Conservation (phyloP, 2,113 vertebrate species). For the Myotis yumanensis region DNA sequence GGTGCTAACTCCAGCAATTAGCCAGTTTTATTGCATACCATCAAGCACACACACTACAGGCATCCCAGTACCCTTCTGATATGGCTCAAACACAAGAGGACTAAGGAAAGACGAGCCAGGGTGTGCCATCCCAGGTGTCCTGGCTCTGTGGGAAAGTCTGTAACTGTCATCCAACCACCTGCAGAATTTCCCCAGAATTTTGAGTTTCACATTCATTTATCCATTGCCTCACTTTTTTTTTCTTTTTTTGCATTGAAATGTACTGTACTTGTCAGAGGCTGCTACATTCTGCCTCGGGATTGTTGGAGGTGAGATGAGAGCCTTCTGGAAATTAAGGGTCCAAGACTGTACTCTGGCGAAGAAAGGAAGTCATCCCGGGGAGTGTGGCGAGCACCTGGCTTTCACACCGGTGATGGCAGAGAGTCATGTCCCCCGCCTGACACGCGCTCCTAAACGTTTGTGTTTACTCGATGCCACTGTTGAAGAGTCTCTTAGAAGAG, state of each 20-base stretch:
- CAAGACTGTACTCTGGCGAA: not conserved
- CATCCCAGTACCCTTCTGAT: not conserved
- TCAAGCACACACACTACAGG: no score
- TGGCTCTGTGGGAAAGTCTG: not conserved
- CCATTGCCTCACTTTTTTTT: not conserved
- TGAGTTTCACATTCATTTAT: not conserved
- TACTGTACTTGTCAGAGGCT: not conserved
- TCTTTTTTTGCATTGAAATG: not conserved
- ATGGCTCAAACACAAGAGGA: not conserved
- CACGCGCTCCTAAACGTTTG: not conserved
- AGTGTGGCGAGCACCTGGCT: not conserved
- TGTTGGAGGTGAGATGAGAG: not conserved
- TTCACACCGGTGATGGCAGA: not conserved
- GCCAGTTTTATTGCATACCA: not conserved
- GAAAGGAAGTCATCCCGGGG: not conserved
- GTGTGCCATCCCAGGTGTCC: not conserved
- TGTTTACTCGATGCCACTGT: not conserved
- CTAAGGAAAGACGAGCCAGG: not conserved
- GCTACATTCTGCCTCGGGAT: not conserved
- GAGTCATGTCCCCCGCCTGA: not conserved
- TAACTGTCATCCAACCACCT: not conserved
- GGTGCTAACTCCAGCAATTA: not conserved
- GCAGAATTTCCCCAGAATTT: constrained; percentile 24
- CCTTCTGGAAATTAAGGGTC: not conserved
- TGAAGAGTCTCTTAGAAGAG: not conserved